Evolutionary conservation across 2,797 vertebrate genomes (phyloP).

Genomic region (Presbytis comata): DNA sequence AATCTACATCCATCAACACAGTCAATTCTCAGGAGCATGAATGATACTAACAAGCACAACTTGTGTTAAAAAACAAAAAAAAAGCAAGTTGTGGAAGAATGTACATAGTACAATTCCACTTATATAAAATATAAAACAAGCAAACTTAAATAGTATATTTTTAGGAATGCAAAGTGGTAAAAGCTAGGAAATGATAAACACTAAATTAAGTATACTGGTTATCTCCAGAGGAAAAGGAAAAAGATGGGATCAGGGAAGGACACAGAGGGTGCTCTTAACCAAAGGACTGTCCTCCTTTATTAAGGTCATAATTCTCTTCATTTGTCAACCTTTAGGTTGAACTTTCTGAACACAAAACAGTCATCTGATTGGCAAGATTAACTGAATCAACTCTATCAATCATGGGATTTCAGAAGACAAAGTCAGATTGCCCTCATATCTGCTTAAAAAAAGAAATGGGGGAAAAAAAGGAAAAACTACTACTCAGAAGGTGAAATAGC

Average conservation of each 20-base stretch:
- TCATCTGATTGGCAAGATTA: background rate
- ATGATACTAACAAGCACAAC: background rate
- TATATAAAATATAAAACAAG: conserved; percentile 24
- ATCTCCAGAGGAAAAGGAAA: conserved; percentile 1
- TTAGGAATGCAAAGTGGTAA: background rate
- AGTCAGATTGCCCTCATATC: background rate
- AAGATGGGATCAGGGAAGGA: background rate
- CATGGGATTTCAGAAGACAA: background rate
- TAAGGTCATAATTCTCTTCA: background rate
- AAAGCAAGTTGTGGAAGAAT: background rate
- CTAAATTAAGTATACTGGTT: background rate
- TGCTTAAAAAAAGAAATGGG: background rate
- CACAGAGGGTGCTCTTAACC: background rate
- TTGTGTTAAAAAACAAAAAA: background rate
- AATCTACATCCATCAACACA: background rate
- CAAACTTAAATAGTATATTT: conserved; percentile 15
- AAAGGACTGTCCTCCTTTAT: background rate
- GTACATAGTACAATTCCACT: background rate
- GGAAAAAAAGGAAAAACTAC: background rate
- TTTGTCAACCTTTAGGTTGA: background rate
- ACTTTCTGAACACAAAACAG: background rate
- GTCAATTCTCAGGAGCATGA: background rate
- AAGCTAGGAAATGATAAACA: conserved; percentile 20
- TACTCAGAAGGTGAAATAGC: background rate
- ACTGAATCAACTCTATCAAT: background rate